Conservation (phyloP, 2,888 invertebrate species). For the Andrena chrysosceles region DNA sequence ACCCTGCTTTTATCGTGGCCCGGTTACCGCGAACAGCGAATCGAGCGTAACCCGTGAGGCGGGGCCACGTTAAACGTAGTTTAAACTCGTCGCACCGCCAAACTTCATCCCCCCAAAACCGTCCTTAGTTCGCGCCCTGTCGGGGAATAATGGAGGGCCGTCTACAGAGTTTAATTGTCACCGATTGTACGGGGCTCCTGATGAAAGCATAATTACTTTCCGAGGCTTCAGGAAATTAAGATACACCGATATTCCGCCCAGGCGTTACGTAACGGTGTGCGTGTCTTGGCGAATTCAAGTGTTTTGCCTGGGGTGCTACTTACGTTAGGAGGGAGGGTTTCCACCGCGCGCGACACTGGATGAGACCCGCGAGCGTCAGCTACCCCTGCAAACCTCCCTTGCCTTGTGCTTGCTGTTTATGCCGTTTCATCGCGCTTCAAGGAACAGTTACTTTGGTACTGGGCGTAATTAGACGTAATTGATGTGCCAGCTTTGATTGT, state of each 20-base stretch:
- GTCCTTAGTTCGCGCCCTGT: slow-evolving; percentile 39
- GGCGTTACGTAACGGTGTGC: slow-evolving; percentile 6
- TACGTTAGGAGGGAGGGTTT: too few species aligned
- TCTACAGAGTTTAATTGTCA: slow-evolving; percentile 67
- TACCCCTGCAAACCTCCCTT: too few species aligned
- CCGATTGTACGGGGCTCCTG: slow-evolving; percentile 48
- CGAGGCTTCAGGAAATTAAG: slow-evolving; percentile 62
- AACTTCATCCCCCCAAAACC: slow-evolving; percentile 59
- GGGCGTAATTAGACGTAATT: slow-evolving; percentile 3
- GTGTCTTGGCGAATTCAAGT: background rate
- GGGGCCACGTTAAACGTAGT: slow-evolving; percentile 61
- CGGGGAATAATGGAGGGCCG: slow-evolving; percentile 61
- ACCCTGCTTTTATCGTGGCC: slow-evolving; percentile 49
- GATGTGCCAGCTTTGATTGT: slow-evolving; percentile 3
- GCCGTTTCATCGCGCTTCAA: too few species aligned
- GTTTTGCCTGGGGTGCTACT: background rate
- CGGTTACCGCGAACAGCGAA: slow-evolving; percentile 54
- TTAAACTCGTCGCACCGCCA: slow-evolving; percentile 59
- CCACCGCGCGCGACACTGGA: background rate
- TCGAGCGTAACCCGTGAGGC: slow-evolving; percentile 51
- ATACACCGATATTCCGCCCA: slow-evolving; percentile 46
- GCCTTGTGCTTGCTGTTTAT: too few species aligned
- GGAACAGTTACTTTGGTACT: too few species aligned
- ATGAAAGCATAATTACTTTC: slow-evolving; percentile 65
- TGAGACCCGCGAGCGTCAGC: background rate